phyloP scores from a whole-genome alignment of 2,888 invertebrate genomes.

The Pollenia labialis region DNA sequence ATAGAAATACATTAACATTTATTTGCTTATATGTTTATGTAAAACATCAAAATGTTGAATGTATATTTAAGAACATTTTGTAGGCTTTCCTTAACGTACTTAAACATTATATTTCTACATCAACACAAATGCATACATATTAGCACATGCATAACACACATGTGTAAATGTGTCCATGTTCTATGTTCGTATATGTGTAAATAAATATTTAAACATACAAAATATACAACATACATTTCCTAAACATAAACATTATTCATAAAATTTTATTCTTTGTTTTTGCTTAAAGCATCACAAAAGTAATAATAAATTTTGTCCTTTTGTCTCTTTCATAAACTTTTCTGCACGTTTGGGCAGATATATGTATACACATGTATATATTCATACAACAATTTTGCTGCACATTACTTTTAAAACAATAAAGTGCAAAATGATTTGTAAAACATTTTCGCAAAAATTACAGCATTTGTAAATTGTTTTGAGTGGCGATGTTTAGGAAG shows the following conservation, averaged over 20 bases:
- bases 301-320: slow-evolving; percentile 12
- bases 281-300: slow-evolving; percentile 32
- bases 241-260: slow-evolving; percentile 44
- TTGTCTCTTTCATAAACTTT: background rate
- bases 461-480: background rate
- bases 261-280: slow-evolving; percentile 39
- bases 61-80: slow-evolving; percentile 11
- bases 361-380: background rate
- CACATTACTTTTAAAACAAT: background rate
- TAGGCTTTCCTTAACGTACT: slow-evolving; percentile 19
- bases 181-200: background rate
- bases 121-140: slow-evolving; percentile 1
- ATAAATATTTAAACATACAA: slow-evolving; percentile 3
- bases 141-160: slow-evolving; percentile 25
- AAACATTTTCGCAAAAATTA: background rate
- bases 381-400: background rate
- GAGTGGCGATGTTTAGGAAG: background rate
- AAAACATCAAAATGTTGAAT: slow-evolving; percentile 11
- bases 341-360: background rate
- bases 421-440: background rate
- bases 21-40: slow-evolving; percentile 10
- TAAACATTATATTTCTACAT: slow-evolving; percentile 25
- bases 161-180: background rate
- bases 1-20: background rate
- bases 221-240: slow-evolving; percentile 20